Conservation (phyloP, 2,113 vertebrate genomes). For the Lota lota region DNA sequence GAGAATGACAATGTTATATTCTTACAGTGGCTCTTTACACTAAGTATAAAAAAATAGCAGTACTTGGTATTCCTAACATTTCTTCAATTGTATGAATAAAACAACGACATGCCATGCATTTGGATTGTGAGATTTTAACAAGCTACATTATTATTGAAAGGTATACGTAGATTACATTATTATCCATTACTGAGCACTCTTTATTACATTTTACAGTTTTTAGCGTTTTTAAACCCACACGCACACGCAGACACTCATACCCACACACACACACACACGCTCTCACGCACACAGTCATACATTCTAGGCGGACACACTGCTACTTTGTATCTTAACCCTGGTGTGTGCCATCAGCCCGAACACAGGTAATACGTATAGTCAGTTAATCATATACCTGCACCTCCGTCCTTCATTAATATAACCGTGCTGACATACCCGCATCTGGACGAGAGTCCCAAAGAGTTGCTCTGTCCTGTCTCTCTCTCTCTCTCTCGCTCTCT, state of each 20-base stretch:
- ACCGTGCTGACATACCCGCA: conserved; percentile 33
- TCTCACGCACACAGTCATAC: background rate
- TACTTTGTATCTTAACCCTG: conserved; percentile 14
- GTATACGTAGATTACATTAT: background rate
- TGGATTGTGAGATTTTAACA: too few species aligned
- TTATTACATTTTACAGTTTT: background rate
- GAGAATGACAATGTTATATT: too few species aligned
- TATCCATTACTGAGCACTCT: background rate
- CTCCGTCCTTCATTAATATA: conserved; percentile 25
- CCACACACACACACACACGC: background rate
- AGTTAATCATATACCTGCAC: conserved; percentile 42
- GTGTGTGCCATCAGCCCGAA: conserved; percentile 27
- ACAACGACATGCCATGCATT: too few species aligned
- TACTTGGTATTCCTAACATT: too few species aligned
- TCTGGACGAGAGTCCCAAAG: conserved; percentile 36
- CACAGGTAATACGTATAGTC: conserved; percentile 34
- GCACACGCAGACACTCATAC: background rate
- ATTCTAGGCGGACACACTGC: background rate
- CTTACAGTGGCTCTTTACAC: too few species aligned
- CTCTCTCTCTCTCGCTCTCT: conserved; percentile 21
- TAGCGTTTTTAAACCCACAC: background rate
- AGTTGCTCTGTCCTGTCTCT: conserved; percentile 32
- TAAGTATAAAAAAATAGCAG: too few species aligned
- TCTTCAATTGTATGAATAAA: too few species aligned
- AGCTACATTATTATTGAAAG: background rate